Percentiles rank a stretch among this genome's conserved stretches.
phyloP scores from a whole-genome alignment of 2,797 vertebrate species.

The Chaetophractus vellerosus region DNA sequence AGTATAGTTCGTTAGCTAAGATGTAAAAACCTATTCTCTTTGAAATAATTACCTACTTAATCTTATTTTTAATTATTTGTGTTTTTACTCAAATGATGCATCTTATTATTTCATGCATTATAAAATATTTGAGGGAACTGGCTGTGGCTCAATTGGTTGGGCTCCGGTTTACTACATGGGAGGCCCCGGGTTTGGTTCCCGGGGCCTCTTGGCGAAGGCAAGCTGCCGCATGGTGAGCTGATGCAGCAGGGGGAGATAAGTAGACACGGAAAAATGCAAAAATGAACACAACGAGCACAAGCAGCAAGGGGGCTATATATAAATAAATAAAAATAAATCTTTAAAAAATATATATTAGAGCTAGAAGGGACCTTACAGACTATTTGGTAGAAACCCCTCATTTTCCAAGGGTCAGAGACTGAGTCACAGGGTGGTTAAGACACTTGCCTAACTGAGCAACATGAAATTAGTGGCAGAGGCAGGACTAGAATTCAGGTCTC shows the following conservation, averaged over 20 bases:
- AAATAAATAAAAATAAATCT: too few species aligned
- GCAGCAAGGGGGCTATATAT: too few species aligned
- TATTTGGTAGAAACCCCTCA: neutral
- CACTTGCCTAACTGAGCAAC: neutral
- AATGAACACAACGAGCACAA: too few species aligned
- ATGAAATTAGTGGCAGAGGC: neutral
- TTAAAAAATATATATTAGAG: too few species aligned
- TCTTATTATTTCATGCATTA: slow-evolving; percentile 9
- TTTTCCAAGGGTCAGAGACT: neutral
- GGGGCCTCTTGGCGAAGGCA: too few species aligned
- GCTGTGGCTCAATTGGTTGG: too few species aligned
- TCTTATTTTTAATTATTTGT: neutral
- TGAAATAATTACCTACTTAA: neutral
- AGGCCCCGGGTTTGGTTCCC: too few species aligned
- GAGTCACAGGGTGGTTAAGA: neutral
- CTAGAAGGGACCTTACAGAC: slow-evolving; percentile 36
- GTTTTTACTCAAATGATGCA: slow-evolving; percentile 33
- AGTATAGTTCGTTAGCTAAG: slow-evolving; percentile 42
- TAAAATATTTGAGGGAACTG: too few species aligned
- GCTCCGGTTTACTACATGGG: too few species aligned
- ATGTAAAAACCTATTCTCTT: slow-evolving; percentile 27
- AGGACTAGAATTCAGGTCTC: neutral
- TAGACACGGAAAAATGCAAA: too few species aligned
- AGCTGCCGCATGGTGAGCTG: too few species aligned
- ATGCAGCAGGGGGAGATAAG: too few species aligned